Base-by-base conservation (phyloP, 2,888 invertebrate species). In the Ceramica pisi region DNA sequence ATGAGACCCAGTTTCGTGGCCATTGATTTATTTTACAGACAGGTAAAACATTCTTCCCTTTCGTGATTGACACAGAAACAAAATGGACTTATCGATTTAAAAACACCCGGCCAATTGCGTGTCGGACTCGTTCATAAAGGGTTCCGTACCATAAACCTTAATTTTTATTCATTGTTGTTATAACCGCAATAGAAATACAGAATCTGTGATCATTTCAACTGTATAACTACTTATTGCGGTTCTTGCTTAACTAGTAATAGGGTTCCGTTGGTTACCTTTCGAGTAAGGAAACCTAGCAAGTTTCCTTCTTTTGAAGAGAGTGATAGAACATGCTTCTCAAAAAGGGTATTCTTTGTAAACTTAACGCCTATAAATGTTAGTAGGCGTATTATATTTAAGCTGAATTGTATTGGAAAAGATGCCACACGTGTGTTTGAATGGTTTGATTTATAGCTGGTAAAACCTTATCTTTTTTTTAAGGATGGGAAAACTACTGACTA, bases 401-500 rank as follows among this genome's bases (percentile, higher is more conserved):
- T 56, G 50, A 7, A 41, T 16, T 0, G 14, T 57, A 26, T 53
- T 67, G 46, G 19, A 75, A 53, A 68, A 59, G 26, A 51, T 41
- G 26, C 60, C 55, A 26, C 4, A 78, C 35, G 21, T 63, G 35
- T n/a, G 26, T 55, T 63, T 23, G 23, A 73, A 53, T 46, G 9
- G 35, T 62, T 26, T 57, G 51, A 56, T 74, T 77, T 57, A 57
- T 62, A 62, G 38, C 50, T 41, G 7, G n/a, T 59, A 38, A 10
- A 19, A 14, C n/a, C 7, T n/a, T n/a, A n/a, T n/a, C n/a, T n/a
- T n/a, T n/a, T n/a, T n/a, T n/a, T n/a, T n/a, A n/a, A n/a, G n/a
- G n/a, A n/a, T n/a, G n/a, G n/a, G n/a, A n/a, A n/a, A n/a, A n/a
- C n/a, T n/a, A n/a, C n/a, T n/a, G n/a, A n/a, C n/a, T n/a, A n/a